Percentiles rank a stretch among this genome's conserved stretches.
Evolutionary conservation across 1,140 invertebrate species (phyloP).

Genomic region (Cephus cinctus): DNA sequence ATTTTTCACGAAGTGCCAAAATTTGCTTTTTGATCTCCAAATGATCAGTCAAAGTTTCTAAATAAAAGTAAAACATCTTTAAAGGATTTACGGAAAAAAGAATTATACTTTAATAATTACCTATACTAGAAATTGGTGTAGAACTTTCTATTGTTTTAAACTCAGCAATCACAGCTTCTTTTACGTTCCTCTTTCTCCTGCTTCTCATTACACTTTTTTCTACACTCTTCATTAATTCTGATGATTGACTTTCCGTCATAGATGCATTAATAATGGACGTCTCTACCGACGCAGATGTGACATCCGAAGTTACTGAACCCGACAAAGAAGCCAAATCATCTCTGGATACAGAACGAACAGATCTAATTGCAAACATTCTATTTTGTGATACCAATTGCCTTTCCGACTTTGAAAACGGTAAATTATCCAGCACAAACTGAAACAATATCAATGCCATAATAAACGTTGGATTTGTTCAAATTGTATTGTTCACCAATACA

Average conservation of each 20-base stretch:
- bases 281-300: slow-evolving; percentile 12
- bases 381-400: slow-evolving; percentile 47
- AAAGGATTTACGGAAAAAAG: slow-evolving; percentile 18
- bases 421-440: slow-evolving; percentile 61
- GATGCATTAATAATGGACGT: background rate
- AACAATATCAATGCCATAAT: too few relatives aligned
- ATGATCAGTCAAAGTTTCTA: slow-evolving; percentile 50
- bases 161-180: slow-evolving; percentile 45
- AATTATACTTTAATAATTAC: slow-evolving; percentile 14
- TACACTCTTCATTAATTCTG: slow-evolving; percentile 16
- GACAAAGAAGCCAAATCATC: slow-evolving; percentile 18
- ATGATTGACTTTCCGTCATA: slow-evolving; percentile 13
- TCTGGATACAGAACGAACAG: slow-evolving; percentile 21
- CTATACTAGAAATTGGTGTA: slow-evolving; percentile 22
- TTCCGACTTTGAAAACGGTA: slow-evolving; percentile 57
- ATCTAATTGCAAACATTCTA: slow-evolving; percentile 31
- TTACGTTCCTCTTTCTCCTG: slow-evolving; percentile 31
- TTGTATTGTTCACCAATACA: too few relatives aligned
- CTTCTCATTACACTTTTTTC: slow-evolving; percentile 19
- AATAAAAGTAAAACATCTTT: slow-evolving; percentile 11
- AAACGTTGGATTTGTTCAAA: too few relatives aligned
- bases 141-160: slow-evolving; percentile 18
- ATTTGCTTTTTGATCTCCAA: slow-evolving; percentile 64
- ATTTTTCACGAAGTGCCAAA: slow-evolving; percentile 57
- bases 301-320: slow-evolving; percentile 24